phyloP scores from a whole-genome alignment of 2,113 vertebrate species.

The Crocuta crocuta region DNA sequence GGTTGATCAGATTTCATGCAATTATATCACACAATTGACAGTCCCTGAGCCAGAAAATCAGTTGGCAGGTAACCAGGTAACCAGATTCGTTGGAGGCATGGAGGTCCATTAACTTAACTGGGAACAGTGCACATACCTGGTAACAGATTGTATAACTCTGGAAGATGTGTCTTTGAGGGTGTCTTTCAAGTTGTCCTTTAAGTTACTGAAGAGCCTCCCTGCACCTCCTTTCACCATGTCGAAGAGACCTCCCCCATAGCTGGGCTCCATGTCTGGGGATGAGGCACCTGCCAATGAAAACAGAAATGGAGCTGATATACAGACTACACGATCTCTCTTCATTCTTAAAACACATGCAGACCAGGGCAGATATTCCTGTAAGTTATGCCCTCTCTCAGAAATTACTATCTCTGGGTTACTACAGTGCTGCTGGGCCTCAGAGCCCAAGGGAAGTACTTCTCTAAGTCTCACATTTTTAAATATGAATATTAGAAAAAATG shows the following conservation, averaged over 20 bases:
- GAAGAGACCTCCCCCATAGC: constrained; percentile 95
- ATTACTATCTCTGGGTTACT: neutral
- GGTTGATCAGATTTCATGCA: neutral
- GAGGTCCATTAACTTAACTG: neutral
- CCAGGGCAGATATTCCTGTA: neutral
- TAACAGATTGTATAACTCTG: constrained; percentile 98
- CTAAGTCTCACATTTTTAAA: neutral
- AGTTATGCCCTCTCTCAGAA: neutral
- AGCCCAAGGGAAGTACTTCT: neutral
- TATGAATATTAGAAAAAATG: neutral
- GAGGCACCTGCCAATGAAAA: constrained; percentile 85
- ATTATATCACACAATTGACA: neutral
- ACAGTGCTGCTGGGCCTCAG: neutral
- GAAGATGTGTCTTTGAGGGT: constrained; percentile 98
- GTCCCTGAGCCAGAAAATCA: neutral
- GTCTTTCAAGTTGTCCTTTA: constrained; percentile 99
- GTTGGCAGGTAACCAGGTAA: neutral
- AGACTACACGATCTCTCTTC: too few species aligned
- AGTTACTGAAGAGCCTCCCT: constrained; percentile 98
- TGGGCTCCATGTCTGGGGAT: constrained; percentile 95
- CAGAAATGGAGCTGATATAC: neutral
- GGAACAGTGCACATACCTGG: constrained; percentile 89
- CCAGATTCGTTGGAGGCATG: neutral
- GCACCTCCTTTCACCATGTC: constrained; percentile 99
- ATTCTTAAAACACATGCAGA: neutral